A percentile compares a stretch with the other conserved stretches of the same genome.
phyloP scores from a whole-genome alignment of 2,797 vertebrate species.

The Ara ararauna region DNA sequence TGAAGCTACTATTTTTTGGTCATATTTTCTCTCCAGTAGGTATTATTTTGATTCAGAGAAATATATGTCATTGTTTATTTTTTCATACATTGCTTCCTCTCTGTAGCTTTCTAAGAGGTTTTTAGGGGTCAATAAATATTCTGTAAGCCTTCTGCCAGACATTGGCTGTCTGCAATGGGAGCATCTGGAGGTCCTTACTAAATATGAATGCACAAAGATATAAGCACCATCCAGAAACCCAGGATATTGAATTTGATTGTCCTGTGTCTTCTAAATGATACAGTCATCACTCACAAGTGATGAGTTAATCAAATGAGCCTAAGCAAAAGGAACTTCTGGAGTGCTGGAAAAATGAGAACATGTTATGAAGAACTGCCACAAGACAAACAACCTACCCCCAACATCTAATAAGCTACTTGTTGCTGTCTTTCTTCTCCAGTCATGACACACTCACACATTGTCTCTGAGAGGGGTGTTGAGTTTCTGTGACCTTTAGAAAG shows the following conservation, averaged over 20 bases:
- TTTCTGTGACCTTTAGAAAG: neutral
- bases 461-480: neutral
- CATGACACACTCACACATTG: too few species aligned
- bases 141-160: neutral
- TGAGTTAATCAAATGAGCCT: neutral
- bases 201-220: neutral
- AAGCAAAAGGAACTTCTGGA: neutral
- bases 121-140: neutral
- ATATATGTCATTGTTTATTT: neutral
- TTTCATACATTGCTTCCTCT: neutral
- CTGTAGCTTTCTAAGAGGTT: neutral
- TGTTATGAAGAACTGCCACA: neutral
- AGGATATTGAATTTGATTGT: neutral
- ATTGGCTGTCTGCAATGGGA: neutral
- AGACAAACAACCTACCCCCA: neutral
- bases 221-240: neutral
- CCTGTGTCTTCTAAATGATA: neutral
- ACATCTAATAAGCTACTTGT: neutral
- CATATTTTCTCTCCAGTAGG: neutral
- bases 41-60: neutral
- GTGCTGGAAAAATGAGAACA: neutral
- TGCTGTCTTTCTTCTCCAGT: neutral
- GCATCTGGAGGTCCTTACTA: neutral
- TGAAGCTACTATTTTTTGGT: neutral
- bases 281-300: rapidly evolving